These are phyloP conservation scores for Ciconia nigra DNA, from an alignment of 2,797 vertebrate genomes.

Conservation along the genomic window DNA sequence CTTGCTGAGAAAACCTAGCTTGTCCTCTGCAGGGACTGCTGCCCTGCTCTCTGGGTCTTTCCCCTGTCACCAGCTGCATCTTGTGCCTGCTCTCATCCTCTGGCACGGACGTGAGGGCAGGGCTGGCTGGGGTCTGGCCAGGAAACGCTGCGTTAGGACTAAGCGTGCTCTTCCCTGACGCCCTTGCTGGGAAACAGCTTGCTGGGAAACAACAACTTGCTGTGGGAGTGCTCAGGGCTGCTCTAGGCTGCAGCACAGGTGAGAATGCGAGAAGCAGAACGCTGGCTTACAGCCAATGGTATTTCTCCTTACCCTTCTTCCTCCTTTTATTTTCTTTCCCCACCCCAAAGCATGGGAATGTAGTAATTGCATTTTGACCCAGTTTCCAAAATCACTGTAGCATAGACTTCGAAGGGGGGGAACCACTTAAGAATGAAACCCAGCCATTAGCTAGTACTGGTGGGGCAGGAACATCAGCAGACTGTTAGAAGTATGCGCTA, in stretches of 20 bases:
- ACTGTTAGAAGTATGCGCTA: not conserved
- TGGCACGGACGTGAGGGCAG: not conserved
- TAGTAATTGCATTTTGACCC: constrained; percentile 33
- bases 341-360: constrained; percentile 34
- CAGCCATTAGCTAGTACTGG: not conserved
- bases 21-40: not conserved
- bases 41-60: fast-evolving
- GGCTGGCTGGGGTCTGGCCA: not conserved
- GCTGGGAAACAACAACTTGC: fast-evolving
- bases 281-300: not conserved
- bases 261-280: not conserved
- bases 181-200: not conserved
- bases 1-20: not conserved
- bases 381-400: constrained; percentile 43
- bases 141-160: not conserved
- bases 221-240: not conserved
- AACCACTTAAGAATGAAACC: not conserved
- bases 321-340: constrained; percentile 1
- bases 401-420: not conserved
- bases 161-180: not conserved
- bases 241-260: not conserved
- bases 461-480: not conserved
- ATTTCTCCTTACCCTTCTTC: constrained; percentile 2
- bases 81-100: not conserved
- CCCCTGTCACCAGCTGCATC: too few relatives aligned